Evolutionary conservation across 2,888 invertebrate species (phyloP).

Genomic region (Agapetus fuscipes): DNA sequence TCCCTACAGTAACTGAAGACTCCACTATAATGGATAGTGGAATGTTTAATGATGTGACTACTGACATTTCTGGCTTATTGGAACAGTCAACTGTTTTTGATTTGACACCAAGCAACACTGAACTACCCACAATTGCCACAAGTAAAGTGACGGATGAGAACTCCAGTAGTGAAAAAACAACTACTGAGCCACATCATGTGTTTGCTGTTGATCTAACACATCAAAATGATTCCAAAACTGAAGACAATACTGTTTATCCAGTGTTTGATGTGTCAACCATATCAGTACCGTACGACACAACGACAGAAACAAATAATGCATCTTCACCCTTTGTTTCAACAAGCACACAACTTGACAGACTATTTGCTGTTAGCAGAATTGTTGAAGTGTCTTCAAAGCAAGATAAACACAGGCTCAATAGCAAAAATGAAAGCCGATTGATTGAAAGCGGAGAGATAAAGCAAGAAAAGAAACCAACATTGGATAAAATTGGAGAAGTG

Average conservation of each 20-base stretch:
- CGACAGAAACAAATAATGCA: conserved; percentile 26
- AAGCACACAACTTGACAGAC: conserved; percentile 39
- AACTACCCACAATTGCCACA: too few relatives aligned
- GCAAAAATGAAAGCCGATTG: conserved; percentile 43
- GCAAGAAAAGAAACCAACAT: conserved; percentile 49
- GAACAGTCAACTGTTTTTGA: too few relatives aligned
- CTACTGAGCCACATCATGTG: conserved; percentile 35
- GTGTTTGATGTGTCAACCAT: conserved; percentile 26
- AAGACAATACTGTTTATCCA: conserved; percentile 15
- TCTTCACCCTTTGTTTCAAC: conserved; percentile 36
- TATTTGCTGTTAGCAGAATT: conserved; percentile 59
- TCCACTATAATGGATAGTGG: too few relatives aligned
- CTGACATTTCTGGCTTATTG: too few relatives aligned
- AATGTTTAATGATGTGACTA: too few relatives aligned
- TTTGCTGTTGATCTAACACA: conserved; percentile 33
- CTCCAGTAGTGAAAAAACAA: conserved; percentile 33
- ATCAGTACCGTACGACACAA: conserved; percentile 24
- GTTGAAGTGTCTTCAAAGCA: conserved; percentile 59
- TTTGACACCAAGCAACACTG: too few relatives aligned
- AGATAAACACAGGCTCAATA: conserved; percentile 48
- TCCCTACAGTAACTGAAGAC: too few relatives aligned
- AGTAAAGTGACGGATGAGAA: conserved; percentile 31
- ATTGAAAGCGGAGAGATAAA: conserved; percentile 44
- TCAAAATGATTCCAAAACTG: conserved; percentile 7
- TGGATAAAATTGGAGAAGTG: conserved; percentile 60